Evolutionary conservation across 2,888 invertebrate species (phyloP), one percentile per base, ranked within the genome.

Genomic region (Tribolium freemani): DNA sequence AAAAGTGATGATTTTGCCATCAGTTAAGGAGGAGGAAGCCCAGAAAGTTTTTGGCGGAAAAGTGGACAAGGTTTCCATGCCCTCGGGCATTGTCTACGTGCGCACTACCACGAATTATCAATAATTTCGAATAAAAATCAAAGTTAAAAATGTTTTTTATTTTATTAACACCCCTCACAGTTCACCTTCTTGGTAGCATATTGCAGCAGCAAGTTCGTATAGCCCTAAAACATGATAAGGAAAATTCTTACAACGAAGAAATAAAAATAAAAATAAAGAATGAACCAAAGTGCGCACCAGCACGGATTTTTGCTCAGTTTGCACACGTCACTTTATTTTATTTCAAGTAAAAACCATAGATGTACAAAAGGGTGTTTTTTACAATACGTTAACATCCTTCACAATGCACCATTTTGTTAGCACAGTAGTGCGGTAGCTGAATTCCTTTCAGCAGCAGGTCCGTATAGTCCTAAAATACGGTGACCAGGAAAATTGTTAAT

Each of bases 1-100:
- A 6, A 91, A 93, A 82, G 94, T 94, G 38, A 95, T 95, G 94
- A 93, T 96, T 74, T 82, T 94, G 38, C 96, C 95, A 5, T 85
- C 86, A 3, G 90, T 95, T 1, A 89, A 89, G 38, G 90, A 91
- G 16, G 91, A 90, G 57, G 93, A 94, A 54, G 88, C 91, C 0
- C 84, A 88, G 0, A 88, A 88, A 77, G 82, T 93, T 0, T 95
- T 95, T 86, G 93, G 94, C 0, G 90, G 90, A 72, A 92, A 92
- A 50, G 89, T 91, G 20, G 91, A 92, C 66, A 89, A 88, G 76
- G 90, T 92, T 0, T 83, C 88, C 1, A 90, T 95, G 90, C 94
- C 94, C 2, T 95, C 95, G 0, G 93, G 93, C 57, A 92, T 92
- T 71, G 87, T 89, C 74, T 95, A 95, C 82, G 90, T 95, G 38